Conservation (phyloP, 2,797 vertebrate genomes). For the Gymnothorax reevesii region DNA sequence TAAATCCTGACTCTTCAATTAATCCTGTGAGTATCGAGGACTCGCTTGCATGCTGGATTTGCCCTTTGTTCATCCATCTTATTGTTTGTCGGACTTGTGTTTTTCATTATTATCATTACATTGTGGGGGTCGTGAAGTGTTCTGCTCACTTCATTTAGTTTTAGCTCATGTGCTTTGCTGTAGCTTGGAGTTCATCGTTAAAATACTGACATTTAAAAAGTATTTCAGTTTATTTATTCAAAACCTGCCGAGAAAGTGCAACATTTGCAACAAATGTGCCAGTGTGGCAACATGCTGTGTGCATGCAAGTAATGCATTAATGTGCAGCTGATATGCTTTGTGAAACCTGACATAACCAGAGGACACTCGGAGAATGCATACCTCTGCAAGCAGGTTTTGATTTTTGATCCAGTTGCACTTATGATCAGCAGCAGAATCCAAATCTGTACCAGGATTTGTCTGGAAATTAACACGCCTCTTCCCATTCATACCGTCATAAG, state of each 20-base stretch:
- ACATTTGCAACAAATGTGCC: not conserved
- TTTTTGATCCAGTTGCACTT: no score
- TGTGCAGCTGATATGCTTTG: not conserved
- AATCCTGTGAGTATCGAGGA: conserved; percentile 84
- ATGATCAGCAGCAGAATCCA: no score
- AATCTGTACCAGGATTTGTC: no score
- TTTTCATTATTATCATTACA: not conserved
- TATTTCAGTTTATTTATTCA: not conserved
- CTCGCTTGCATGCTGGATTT: not conserved
- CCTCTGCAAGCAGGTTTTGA: no score
- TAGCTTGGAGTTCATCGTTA: not conserved
- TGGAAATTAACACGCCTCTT: no score
- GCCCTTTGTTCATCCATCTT: not conserved
- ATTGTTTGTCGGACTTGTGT: not conserved
- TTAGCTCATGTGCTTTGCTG: not conserved
- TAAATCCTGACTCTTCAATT: conserved; percentile 96
- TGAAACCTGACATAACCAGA: not conserved
- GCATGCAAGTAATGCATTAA: not conserved
- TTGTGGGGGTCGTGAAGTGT: not conserved
- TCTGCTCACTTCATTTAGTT: not conserved
- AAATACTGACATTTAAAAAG: not conserved
- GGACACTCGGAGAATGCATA: no score
- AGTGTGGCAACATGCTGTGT: not conserved
- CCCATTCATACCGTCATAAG: no score
- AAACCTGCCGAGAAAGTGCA: not conserved